Conservation (phyloP, 1,140 invertebrate species). For the Aphelinus atriplicis region DNA sequence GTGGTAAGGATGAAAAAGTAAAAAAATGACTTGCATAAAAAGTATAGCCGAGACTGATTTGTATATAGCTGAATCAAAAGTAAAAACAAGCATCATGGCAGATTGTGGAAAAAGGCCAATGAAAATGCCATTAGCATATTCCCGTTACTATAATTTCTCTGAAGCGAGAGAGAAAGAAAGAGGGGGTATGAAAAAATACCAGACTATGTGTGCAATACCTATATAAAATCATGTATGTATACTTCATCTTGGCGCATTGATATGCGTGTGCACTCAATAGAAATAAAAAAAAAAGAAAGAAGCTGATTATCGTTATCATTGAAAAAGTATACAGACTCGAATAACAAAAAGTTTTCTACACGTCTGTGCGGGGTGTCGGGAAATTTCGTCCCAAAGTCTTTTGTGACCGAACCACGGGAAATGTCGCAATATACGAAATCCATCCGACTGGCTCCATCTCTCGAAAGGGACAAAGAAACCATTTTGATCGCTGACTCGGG, state of each 20-base stretch:
- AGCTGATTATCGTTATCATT: not conserved
- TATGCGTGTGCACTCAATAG: too few species aligned
- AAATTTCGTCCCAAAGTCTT: not conserved
- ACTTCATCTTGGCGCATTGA: constrained; percentile 5
- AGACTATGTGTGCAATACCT: not conserved
- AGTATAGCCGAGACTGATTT: not conserved
- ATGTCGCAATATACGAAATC: constrained; percentile 19
- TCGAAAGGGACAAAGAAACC: constrained; percentile 24
- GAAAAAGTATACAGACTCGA: not conserved
- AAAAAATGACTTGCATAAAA: constrained; percentile 33
- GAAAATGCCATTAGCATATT: not conserved
- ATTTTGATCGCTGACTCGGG: constrained; percentile 16
- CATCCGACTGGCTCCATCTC: not conserved
- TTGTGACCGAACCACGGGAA: not conserved
- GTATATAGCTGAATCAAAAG: not conserved
- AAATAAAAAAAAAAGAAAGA: not conserved
- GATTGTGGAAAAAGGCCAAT: not conserved
- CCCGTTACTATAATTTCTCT: constrained; percentile 6
- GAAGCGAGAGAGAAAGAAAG: not conserved
- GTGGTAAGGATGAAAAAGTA: not conserved
- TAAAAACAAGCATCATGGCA: too few species aligned
- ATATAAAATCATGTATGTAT: too few species aligned
- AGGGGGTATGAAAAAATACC: not conserved
- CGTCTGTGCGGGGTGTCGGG: not conserved
- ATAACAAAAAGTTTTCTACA: not conserved